Conservation (phyloP, 2,888 invertebrate species). For the Lithophane ornitopus region DNA sequence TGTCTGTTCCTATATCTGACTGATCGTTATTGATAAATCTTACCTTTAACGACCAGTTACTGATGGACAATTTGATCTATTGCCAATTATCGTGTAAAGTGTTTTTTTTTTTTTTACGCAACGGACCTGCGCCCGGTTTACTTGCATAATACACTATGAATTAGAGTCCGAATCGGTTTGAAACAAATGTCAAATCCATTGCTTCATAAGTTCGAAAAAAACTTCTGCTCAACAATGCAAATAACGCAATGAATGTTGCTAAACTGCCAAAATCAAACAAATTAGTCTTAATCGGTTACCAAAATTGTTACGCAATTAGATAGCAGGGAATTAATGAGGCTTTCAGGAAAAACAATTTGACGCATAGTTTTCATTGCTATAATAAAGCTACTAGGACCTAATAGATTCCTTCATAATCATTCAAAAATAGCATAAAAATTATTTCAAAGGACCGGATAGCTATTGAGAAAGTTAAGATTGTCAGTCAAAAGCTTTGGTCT, state of each 20-base stretch:
- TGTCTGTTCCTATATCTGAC: conserved; percentile 11
- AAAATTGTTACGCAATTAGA: no score
- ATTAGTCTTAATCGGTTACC: no score
- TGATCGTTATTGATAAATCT: conserved; percentile 3
- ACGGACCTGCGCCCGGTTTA: no score
- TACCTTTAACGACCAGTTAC: not conserved
- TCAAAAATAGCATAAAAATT: not conserved
- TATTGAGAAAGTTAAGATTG: conserved; percentile 31
- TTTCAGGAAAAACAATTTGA: not conserved
- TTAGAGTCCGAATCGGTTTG: no score
- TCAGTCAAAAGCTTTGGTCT: not conserved
- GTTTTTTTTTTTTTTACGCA: not conserved
- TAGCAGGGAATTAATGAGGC: not conserved
- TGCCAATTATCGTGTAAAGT: not conserved
- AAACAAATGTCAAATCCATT: no score
- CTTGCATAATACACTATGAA: no score
- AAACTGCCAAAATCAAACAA: no score
- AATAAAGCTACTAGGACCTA: not conserved
- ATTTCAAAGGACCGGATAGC: conserved; percentile 12
- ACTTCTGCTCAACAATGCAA: no score
- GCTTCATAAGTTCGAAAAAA: no score
- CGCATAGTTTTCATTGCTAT: not conserved
- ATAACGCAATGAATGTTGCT: no score
- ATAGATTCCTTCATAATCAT: not conserved
- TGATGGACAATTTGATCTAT: not conserved